Conservation (phyloP, 2,888 invertebrate genomes). For the Cartodere bifasciata region DNA sequence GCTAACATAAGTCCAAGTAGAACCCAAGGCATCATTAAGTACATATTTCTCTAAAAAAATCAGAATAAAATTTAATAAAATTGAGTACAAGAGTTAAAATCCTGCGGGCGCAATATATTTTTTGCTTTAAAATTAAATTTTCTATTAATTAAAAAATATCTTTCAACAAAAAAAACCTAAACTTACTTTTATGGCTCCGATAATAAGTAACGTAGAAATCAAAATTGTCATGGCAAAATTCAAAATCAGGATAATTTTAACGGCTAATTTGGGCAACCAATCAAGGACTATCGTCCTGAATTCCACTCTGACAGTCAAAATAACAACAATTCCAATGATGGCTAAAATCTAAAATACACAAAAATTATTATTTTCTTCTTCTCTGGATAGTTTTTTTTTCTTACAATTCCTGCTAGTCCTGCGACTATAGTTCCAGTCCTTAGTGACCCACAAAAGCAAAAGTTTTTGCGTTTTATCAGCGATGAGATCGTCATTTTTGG, state of each 20-base stretch:
- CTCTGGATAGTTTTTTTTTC: conserved; percentile 18
- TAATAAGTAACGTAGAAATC: conserved; percentile 61
- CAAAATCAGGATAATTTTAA: conserved; percentile 63
- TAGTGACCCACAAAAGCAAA: conserved; percentile 60
- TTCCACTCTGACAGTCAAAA: conserved; percentile 52
- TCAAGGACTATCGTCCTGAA: conserved; percentile 70
- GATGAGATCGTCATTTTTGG: too few relatives aligned
- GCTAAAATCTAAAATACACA: conserved; percentile 42
- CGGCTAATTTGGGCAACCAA: conserved; percentile 52
- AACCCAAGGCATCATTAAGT: conserved; percentile 76
- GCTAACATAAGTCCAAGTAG: conserved; percentile 68
- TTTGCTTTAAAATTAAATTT: too few relatives aligned
- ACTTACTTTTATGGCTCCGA: conserved; percentile 62
- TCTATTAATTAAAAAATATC: too few relatives aligned
- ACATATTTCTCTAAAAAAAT: conserved; percentile 65
- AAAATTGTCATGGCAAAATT: conserved; percentile 74
- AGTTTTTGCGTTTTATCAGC: too few relatives aligned
- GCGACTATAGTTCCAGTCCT: conserved; percentile 62
- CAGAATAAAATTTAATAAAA: too few relatives aligned
- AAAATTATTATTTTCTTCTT: conserved; percentile 1
- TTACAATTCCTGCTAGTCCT: conserved; percentile 58
- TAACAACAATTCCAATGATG: conserved; percentile 53
- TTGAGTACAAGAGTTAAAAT: too few relatives aligned
- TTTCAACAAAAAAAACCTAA: too few relatives aligned
- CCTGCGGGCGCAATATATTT: too few relatives aligned